A percentile compares a stretch with the other conserved stretches of the same genome.
These are phyloP conservation scores for Atrichornis clamosus DNA, from an alignment of 2,113 vertebrate species.

Conservation along the genomic window DNA sequence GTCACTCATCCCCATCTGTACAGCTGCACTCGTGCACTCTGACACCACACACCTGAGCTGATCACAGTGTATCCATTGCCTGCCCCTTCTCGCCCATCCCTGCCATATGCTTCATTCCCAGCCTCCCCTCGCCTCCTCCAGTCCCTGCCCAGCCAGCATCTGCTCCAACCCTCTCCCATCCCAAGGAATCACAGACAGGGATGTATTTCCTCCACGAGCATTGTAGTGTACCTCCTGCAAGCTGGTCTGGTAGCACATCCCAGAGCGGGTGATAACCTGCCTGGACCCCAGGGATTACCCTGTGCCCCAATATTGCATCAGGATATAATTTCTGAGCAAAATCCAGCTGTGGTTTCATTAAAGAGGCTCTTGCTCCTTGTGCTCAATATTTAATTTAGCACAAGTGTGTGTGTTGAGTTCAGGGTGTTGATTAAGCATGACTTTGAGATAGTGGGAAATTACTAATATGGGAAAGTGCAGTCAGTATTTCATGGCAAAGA, in stretches of 20 bases:
- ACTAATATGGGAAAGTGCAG: slow-evolving; percentile 55
- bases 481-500: slow-evolving; percentile 56
- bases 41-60: not conserved
- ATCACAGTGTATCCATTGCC: not conserved
- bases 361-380: not conserved
- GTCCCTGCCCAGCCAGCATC: not conserved
- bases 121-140: not conserved
- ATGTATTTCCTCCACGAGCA: not conserved
- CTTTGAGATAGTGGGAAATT: slow-evolving; percentile 58
- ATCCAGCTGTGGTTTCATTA: slow-evolving; percentile 54
- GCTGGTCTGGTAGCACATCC: not conserved
- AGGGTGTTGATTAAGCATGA: slow-evolving; percentile 62
- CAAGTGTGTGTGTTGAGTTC: not conserved
- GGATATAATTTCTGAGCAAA: not conserved
- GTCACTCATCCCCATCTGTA: accelerated
- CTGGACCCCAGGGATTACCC: not conserved
- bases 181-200: not conserved
- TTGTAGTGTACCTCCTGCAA: not conserved
- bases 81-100: not conserved
- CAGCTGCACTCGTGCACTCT: not conserved
- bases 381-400: slow-evolving; percentile 42
- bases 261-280: not conserved
- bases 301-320: not conserved
- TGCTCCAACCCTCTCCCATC: not conserved
- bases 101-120: not conserved